Conservation (phyloP, 2,888 invertebrate species). For the Pachliopta kotzebuea region DNA sequence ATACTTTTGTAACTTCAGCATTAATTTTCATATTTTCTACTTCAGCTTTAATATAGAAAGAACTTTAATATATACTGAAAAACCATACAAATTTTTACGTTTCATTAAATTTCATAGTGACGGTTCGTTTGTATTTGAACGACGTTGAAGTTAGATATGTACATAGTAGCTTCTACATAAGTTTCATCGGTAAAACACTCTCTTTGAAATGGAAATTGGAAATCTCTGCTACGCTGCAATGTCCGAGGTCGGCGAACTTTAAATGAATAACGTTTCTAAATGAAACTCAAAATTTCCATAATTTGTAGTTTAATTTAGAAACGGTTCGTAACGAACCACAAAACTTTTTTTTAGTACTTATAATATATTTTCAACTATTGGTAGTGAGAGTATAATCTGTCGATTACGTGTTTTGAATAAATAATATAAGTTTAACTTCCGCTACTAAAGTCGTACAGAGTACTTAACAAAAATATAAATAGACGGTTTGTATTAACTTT, state of each 20-base stretch:
- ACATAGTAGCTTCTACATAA: not conserved
- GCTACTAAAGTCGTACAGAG: not conserved
- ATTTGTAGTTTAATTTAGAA: no score
- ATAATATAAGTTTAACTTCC: not conserved
- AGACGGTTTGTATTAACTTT: constrained; percentile 8
- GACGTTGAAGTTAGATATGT: not conserved
- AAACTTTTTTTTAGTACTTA: not conserved
- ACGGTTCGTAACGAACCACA: no score
- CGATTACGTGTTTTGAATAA: not conserved
- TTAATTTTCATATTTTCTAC: no score
- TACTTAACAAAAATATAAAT: constrained; percentile 5
- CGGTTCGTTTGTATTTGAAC: not conserved
- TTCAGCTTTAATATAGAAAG: not conserved
- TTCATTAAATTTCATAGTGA: not conserved
- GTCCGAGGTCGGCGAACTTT: not conserved
- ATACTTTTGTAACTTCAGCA: no score
- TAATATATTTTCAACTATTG: no score
- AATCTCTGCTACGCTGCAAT: constrained; percentile 2
- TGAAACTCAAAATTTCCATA: not conserved
- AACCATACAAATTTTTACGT: not conserved
- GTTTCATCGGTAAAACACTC: not conserved
- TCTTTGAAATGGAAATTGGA: constrained; percentile 2
- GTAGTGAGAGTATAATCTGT: no score
- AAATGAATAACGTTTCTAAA: not conserved
- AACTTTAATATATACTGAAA: not conserved